A percentile compares a stretch with the other conserved stretches of the same genome.
Conservation (phyloP, 2,888 invertebrate species). For the Cyaniris semiargus region DNA sequence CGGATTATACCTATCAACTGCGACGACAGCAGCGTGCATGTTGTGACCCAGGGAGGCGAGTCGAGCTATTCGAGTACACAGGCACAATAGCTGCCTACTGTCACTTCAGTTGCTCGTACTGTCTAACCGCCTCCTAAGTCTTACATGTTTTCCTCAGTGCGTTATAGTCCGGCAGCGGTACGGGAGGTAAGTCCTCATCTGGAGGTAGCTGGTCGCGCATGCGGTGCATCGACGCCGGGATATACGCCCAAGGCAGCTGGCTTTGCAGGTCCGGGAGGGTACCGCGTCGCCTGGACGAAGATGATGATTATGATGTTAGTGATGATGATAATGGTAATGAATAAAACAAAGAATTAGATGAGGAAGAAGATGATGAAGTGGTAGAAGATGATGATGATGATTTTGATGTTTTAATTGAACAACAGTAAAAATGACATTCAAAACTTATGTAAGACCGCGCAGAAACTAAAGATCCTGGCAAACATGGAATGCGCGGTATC, state of each 20-base stretch:
- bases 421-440: too few relatives aligned
- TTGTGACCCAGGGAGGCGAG: too few relatives aligned
- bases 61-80: too few relatives aligned
- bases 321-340: neutral
- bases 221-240: conserved; percentile 63
- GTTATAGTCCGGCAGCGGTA: conserved; percentile 82
- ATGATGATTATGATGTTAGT: neutral
- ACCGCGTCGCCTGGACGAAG: conserved; percentile 53
- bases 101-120: too few relatives aligned
- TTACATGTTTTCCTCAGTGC: conserved; percentile 69
- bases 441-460: too few relatives aligned
- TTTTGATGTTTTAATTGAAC: too few relatives aligned
- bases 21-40: too few relatives aligned
- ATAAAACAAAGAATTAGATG: neutral
- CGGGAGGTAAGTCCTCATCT: conserved; percentile 80
- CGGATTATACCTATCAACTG: too few relatives aligned
- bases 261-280: conserved; percentile 75
- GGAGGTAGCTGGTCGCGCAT: conserved; percentile 71
- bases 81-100: too few relatives aligned
- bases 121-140: conserved; percentile 40
- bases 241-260: conserved; percentile 83
- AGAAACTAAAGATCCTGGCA: too few relatives aligned
- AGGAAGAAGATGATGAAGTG: neutral
- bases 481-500: too few relatives aligned
- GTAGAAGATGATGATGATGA: too few relatives aligned